These are phyloP conservation scores for Platyrinchus mystaceus DNA, from an alignment of 2,797 vertebrate genomes.

Conservation along the genomic window DNA sequence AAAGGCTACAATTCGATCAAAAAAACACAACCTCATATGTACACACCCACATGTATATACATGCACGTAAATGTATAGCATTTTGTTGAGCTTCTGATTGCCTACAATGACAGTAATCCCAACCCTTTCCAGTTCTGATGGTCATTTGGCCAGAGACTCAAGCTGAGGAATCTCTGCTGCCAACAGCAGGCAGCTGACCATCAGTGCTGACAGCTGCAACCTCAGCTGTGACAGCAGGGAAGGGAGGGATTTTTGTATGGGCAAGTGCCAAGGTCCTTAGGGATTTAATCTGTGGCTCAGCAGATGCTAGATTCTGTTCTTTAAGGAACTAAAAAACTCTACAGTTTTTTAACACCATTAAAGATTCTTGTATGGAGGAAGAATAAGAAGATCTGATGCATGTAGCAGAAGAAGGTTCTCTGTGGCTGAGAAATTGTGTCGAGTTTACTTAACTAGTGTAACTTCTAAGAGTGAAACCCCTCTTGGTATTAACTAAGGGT, in stretches of 20 bases:
- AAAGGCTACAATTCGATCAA: neutral
- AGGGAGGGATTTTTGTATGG: neutral
- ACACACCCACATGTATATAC: too few species aligned
- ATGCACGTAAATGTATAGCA: fast-evolving
- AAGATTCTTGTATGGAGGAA: neutral
- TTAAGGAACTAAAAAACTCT: neutral
- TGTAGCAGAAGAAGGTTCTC: neutral
- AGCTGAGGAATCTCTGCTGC: neutral
- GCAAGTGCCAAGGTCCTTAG: neutral
- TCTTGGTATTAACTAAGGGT: neutral
- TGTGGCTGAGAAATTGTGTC: neutral
- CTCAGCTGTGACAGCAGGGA: neutral
- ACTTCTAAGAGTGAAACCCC: neutral
- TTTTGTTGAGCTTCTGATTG: neutral
- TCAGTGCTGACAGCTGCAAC: neutral
- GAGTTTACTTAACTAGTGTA: neutral
- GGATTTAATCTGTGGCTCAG: neutral
- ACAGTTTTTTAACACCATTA: neutral
- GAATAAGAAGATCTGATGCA: neutral
- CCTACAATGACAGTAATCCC: neutral
- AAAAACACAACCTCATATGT: fast-evolving
- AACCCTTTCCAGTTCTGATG: neutral
- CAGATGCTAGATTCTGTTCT: neutral
- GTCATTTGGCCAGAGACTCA: neutral
- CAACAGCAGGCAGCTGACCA: neutral